A percentile compares a stretch with the other conserved stretches of the same genome.
Evolutionary conservation across 2,113 vertebrate species (phyloP).

Genomic region (mouse (Mus musculus)): DNA sequence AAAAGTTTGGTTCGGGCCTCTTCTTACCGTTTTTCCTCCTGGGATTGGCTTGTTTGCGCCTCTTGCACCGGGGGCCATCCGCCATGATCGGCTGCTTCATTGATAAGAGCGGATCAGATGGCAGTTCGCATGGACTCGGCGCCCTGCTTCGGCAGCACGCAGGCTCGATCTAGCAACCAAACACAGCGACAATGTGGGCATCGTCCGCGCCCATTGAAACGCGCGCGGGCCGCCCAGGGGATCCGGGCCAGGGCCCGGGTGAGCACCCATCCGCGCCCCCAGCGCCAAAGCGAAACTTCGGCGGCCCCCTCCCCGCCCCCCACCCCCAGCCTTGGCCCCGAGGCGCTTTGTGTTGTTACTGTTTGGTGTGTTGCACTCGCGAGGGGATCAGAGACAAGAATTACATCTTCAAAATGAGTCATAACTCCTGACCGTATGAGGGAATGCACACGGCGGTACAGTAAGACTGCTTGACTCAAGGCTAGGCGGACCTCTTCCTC

Average conservation of each 20-base stretch:
- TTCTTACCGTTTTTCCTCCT: slow-evolving; percentile 99
- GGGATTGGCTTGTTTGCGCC: slow-evolving; percentile 99
- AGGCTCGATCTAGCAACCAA: slow-evolving; percentile 94
- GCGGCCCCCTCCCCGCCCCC: slow-evolving; percentile 69
- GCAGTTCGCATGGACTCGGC: slow-evolving; percentile 97
- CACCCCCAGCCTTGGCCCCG: slow-evolving; percentile 47
- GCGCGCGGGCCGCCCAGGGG: slow-evolving; percentile 89
- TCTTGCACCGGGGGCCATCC: slow-evolving; percentile 99
- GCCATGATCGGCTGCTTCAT: slow-evolving; percentile 99
- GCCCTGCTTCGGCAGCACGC: slow-evolving; percentile 92
- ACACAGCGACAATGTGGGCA: slow-evolving; percentile 92
- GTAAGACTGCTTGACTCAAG: slow-evolving; percentile 85
- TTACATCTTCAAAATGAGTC: slow-evolving; percentile 91
- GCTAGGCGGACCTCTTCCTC: slow-evolving; percentile 86
- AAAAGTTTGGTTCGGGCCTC: slow-evolving; percentile 83
- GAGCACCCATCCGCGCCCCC: slow-evolving; percentile 80
- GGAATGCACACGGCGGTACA: slow-evolving; percentile 87
- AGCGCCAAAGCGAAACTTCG: slow-evolving; percentile 77
- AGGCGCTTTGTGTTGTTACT: slow-evolving; percentile 81
- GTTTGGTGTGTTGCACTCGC: slow-evolving; percentile 84
- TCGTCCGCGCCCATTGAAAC: slow-evolving; percentile 90
- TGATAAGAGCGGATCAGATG: slow-evolving; percentile 98
- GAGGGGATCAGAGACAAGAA: slow-evolving; percentile 88
- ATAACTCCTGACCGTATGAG: slow-evolving; percentile 90
- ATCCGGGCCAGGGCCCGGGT: slow-evolving; percentile 82